A percentile compares a stretch with the other conserved stretches of the same genome.
phyloP scores from a whole-genome alignment of 2,888 invertebrate genomes.

The Heliconius ismenius region DNA sequence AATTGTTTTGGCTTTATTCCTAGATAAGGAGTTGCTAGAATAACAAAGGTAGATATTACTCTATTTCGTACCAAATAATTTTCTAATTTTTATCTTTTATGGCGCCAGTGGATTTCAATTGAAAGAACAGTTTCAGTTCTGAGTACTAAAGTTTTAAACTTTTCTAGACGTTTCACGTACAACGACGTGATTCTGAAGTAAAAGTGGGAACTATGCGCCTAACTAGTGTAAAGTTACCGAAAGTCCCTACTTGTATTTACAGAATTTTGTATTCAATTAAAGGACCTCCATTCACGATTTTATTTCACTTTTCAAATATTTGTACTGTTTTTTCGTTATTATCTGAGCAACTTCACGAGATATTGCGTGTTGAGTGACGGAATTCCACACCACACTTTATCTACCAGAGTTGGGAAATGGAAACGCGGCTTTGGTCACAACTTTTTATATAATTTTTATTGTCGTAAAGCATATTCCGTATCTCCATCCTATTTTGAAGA shows the following conservation, averaged over 20 bases:
- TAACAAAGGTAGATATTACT: neutral
- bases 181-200: constrained; percentile 53
- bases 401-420: neutral
- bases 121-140: constrained; percentile 45
- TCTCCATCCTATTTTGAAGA: neutral
- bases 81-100: constrained; percentile 15
- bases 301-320: neutral
- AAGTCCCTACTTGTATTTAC: constrained; percentile 10
- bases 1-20: neutral
- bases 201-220: constrained; percentile 48
- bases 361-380: neutral
- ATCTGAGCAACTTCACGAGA: neutral
- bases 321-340: neutral
- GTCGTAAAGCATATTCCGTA: neutral
- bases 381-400: neutral
- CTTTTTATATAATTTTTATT: neutral
- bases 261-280: constrained; percentile 21
- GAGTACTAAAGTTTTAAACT: constrained; percentile 46
- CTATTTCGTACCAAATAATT: constrained; percentile 1
- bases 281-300: neutral
- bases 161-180: constrained; percentile 55
- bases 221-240: constrained; percentile 23
- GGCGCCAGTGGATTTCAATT: constrained; percentile 12
- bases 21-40: neutral
- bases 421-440: neutral